Evolutionary conservation across 2,797 vertebrate species (phyloP).

Genomic region (Danio tinwini): DNA sequence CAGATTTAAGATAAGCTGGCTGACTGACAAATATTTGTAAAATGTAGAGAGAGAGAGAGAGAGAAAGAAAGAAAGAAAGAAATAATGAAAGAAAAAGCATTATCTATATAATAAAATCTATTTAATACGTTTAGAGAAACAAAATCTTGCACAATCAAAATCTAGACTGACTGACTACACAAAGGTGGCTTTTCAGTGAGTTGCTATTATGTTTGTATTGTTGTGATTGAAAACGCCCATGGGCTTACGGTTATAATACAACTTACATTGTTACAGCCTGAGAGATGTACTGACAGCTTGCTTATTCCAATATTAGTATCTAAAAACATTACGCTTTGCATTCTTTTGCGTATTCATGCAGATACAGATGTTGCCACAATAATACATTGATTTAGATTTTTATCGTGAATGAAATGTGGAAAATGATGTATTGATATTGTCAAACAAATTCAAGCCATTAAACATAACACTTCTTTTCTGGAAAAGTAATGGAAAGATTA

Average conservation of each 20-base stretch:
- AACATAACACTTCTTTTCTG: constrained; percentile 4
- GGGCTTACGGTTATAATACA: constrained; percentile 31
- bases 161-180: neutral
- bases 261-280: constrained; percentile 14
- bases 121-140: constrained; percentile 9
- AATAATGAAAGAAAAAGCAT: neutral
- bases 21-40: constrained; percentile 51
- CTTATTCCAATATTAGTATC: constrained; percentile 3
- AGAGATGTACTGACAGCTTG: constrained; percentile 45
- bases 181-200: neutral
- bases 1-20: constrained; percentile 51
- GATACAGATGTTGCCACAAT: neutral
- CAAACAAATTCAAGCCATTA: constrained; percentile 36
- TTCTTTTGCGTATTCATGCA: neutral
- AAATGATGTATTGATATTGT: constrained; percentile 32
- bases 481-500: neutral
- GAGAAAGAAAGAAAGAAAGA: neutral
- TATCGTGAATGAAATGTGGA: constrained; percentile 61
- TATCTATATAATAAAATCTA: neutral
- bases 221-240: constrained; percentile 30
- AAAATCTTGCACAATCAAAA: neutral
- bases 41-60: constrained; percentile 25
- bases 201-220: constrained; percentile 37
- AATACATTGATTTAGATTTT: constrained; percentile 30
- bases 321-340: neutral